phyloP scores from a whole-genome alignment of 2,888 invertebrate genomes.

The Cynaeus angustus region DNA sequence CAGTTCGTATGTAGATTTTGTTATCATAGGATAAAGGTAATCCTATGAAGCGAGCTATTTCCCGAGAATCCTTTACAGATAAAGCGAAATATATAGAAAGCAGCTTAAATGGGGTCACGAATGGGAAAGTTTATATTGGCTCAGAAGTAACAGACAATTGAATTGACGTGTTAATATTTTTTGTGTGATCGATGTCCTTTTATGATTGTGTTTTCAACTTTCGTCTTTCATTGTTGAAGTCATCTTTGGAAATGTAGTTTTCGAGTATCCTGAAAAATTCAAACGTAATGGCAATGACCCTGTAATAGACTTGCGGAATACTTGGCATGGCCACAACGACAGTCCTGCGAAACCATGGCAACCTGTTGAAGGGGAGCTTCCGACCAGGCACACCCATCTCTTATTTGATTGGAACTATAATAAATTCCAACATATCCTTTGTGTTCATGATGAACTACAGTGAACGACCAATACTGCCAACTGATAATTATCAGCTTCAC shows the following conservation, averaged over 20 bases:
- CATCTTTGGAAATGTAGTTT: slow-evolving; percentile 19
- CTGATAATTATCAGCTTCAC: slow-evolving; percentile 21
- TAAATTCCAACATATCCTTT: slow-evolving; percentile 40
- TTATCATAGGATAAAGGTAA: slow-evolving; percentile 12
- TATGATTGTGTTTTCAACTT: slow-evolving; percentile 16
- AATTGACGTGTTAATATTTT: slow-evolving; percentile 29
- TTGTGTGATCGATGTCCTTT: slow-evolving; percentile 24
- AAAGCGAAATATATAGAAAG: slow-evolving; percentile 20
- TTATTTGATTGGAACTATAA: slow-evolving; percentile 42
- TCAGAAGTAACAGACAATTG: slow-evolving; percentile 13
- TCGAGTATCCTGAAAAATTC: slow-evolving; percentile 19
- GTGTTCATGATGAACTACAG: slow-evolving; percentile 27
- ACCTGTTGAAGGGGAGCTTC: slow-evolving; percentile 51
- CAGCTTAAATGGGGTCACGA: slow-evolving; percentile 30
- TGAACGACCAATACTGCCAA: slow-evolving; percentile 2
- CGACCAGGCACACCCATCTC: slow-evolving; percentile 45
- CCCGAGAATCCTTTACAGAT: slow-evolving; percentile 22
- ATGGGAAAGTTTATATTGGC: slow-evolving; percentile 30
- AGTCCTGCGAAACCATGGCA: slow-evolving; percentile 50
- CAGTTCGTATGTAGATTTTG: slow-evolving; percentile 19
- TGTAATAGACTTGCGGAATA: slow-evolving; percentile 41
- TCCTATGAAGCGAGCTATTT: slow-evolving; percentile 12
- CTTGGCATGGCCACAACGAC: slow-evolving; percentile 47
- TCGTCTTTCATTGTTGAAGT: neutral
- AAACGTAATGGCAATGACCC: slow-evolving; percentile 39